Conservation (phyloP, 2,113 vertebrate genomes). For the Colius striatus region DNA sequence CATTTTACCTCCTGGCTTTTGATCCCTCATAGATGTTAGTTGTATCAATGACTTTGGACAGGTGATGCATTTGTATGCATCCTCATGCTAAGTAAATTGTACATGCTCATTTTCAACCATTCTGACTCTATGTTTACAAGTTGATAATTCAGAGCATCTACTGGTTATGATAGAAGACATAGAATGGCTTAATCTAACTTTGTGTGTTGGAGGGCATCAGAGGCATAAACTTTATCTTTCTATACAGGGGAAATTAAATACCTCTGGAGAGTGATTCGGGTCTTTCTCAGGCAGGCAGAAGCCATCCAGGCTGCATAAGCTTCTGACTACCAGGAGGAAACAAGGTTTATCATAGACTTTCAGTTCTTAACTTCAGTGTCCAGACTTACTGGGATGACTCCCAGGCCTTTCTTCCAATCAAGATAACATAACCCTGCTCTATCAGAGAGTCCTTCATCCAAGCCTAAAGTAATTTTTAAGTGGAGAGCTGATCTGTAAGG, state of each 20-base stretch:
- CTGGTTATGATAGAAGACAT: background rate
- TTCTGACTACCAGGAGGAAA: background rate
- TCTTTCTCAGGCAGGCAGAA: background rate
- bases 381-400: background rate
- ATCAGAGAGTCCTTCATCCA: background rate
- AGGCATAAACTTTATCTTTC: background rate
- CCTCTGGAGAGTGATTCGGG: background rate
- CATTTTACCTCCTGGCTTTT: background rate
- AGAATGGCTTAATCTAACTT: background rate
- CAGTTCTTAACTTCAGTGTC: background rate
- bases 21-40: background rate
- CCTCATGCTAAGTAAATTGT: background rate
- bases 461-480: background rate
- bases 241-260: background rate
- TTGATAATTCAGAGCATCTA: background rate
- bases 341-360: slow-evolving; percentile 2
- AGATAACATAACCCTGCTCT: background rate
- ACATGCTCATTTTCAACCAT: background rate
- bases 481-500: background rate
- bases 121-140: background rate
- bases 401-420: background rate
- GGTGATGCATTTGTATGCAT: background rate
- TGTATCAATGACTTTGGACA: background rate
- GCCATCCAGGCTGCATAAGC: background rate
- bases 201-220: background rate